Evolutionary conservation across 2,113 vertebrate genomes (phyloP).

Genomic region (Apaloderma vittatum): DNA sequence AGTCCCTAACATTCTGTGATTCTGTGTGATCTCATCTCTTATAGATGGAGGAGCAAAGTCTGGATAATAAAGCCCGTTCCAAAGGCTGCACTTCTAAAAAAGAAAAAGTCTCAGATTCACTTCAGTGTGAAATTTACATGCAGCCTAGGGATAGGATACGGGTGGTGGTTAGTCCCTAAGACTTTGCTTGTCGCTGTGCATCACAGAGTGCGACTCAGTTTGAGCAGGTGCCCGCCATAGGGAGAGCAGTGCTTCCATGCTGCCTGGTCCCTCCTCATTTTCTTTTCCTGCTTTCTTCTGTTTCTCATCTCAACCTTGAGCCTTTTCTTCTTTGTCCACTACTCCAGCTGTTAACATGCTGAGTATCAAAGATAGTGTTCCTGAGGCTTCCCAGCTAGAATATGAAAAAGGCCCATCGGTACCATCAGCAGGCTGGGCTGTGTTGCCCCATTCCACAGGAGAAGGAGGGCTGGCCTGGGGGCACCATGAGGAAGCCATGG

Average conservation of each 20-base stretch:
- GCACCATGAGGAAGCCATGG: rapidly evolving
- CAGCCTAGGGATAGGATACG: background rate
- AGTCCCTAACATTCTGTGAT: no score
- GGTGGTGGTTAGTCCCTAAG: background rate
- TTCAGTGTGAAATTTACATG: background rate
- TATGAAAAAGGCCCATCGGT: background rate
- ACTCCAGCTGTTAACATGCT: background rate
- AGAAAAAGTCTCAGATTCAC: background rate
- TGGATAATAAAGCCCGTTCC: background rate
- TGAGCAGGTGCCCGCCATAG: background rate
- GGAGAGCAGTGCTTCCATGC: background rate
- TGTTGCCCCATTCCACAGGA: background rate
- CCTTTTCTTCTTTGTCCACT: background rate
- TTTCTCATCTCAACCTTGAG: background rate
- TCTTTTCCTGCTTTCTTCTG: background rate
- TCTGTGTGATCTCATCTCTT: background rate
- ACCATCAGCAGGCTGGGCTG: background rate
- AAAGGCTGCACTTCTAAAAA: background rate
- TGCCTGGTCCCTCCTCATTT: background rate
- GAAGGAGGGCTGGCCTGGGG: background rate
- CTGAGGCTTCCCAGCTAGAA: background rate
- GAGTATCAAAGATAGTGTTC: background rate
- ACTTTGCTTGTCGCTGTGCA: background rate
- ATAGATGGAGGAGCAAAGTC: background rate
- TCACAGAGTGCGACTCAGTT: background rate